Evolutionary conservation across 2,113 vertebrate genomes (phyloP).

Genomic region (Brachyistius frenatus): DNA sequence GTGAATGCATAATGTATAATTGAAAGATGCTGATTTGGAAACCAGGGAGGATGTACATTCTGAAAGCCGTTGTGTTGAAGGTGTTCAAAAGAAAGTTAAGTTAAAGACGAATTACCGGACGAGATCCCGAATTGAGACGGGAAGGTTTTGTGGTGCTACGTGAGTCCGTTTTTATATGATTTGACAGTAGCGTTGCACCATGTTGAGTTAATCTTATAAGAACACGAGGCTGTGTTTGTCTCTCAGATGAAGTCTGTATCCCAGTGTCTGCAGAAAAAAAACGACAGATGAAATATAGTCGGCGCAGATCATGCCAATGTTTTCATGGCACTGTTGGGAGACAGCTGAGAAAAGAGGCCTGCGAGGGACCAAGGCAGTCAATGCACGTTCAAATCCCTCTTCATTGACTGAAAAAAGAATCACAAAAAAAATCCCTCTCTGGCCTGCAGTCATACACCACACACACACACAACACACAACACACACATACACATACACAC

Average conservation of each 20-base stretch:
- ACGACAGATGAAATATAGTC: constrained; percentile 45
- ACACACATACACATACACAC: constrained; percentile 10
- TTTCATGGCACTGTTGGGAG: constrained; percentile 31
- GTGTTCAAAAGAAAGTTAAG: constrained; percentile 1
- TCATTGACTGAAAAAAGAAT: constrained; percentile 52
- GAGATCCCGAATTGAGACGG: constrained; percentile 44
- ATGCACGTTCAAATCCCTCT: constrained; percentile 54
- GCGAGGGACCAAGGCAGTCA: constrained; percentile 35
- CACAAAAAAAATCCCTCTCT: constrained; percentile 19
- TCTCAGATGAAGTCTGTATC: constrained; percentile 46
- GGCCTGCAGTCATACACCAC: constrained; percentile 49
- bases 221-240: constrained; percentile 51
- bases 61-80: constrained; percentile 1
- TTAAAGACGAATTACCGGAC: constrained; percentile 29
- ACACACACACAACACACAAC: constrained; percentile 26
- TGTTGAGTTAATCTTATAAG: constrained; percentile 58
- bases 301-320: constrained; percentile 43
- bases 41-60: constrained; percentile 39
- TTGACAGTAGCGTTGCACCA: constrained; percentile 46
- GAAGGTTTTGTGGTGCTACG: not conserved
- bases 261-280: constrained; percentile 33
- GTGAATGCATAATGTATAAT: constrained; percentile 27
- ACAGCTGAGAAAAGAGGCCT: constrained; percentile 42
- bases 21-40: constrained; percentile 32
- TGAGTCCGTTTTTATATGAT: constrained; percentile 43